Evolutionary conservation across 2,888 invertebrate species (phyloP).

Genomic region (Gisinianus flammeolus): DNA sequence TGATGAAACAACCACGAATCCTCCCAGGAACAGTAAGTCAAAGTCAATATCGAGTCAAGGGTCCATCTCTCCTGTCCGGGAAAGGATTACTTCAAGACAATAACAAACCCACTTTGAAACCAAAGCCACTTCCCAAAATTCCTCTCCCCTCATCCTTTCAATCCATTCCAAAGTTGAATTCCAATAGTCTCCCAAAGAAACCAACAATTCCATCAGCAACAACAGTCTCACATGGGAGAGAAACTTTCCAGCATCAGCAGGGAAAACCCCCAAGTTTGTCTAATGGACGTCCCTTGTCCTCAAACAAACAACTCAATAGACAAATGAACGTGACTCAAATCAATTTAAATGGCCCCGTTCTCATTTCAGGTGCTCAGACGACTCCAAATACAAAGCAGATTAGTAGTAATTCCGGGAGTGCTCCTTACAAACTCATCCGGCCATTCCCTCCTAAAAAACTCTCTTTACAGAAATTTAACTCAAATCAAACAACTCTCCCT

Average conservation of each 20-base stretch:
- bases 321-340: slow-evolving; percentile 25
- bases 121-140: neutral
- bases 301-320: neutral
- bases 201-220: no score
- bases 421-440: neutral
- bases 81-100: neutral
- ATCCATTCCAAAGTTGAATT: neutral
- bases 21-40: neutral
- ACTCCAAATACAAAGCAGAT: neutral
- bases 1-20: neutral
- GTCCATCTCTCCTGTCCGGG: neutral
- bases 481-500: neutral
- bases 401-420: no score
- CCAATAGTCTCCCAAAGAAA: neutral
- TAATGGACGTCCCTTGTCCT: neutral
- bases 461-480: no score
- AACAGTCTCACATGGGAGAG: no score
- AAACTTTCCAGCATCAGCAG: no score
- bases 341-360: neutral
- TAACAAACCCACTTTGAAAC: neutral
- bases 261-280: neutral
- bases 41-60: neutral
- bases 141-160: neutral
- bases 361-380: neutral
- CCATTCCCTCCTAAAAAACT: neutral